Evolutionary conservation across 2,113 vertebrate species (phyloP).

Genomic region (Pseudopipra pipra): DNA sequence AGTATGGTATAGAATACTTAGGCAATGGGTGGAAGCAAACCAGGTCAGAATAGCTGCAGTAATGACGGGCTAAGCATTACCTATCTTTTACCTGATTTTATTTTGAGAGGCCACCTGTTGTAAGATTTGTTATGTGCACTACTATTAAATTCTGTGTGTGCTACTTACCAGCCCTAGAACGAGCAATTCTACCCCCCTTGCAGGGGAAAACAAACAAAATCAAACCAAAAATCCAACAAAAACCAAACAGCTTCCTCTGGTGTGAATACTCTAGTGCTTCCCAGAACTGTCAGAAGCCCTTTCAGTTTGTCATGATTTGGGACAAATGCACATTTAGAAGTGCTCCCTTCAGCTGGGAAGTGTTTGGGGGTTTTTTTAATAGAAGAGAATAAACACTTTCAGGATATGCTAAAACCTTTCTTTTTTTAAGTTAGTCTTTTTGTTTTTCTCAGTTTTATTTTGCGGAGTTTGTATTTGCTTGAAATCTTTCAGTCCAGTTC

Average conservation of each 20-base stretch:
- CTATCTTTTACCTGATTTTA: neutral
- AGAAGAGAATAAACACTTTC: slow-evolving; percentile 11
- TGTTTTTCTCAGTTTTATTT: slow-evolving; percentile 3
- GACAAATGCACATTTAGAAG: slow-evolving; percentile 38
- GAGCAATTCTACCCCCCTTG: neutral
- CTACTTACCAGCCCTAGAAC: neutral
- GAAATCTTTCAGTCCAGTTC: neutral
- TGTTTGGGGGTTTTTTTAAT: neutral
- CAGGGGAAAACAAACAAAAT: neutral
- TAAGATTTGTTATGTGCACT: neutral
- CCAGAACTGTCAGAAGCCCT: slow-evolving; percentile 54
- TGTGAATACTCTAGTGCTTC: slow-evolving; percentile 53
- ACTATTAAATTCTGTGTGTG: neutral
- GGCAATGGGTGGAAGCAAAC: neutral
- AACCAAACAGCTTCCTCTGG: neutral
- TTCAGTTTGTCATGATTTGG: slow-evolving; percentile 55
- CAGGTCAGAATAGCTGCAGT: neutral
- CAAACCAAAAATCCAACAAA: neutral
- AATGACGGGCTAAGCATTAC: neutral
- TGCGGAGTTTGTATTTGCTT: neutral
- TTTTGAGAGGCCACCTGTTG: neutral
- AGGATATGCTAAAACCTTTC: neutral
- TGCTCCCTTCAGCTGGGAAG: slow-evolving; percentile 44
- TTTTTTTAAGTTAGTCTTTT: neutral
- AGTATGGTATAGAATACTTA: neutral